Base-by-base conservation (phyloP, 2,888 invertebrate species). In the Diploptera punctata region DNA sequence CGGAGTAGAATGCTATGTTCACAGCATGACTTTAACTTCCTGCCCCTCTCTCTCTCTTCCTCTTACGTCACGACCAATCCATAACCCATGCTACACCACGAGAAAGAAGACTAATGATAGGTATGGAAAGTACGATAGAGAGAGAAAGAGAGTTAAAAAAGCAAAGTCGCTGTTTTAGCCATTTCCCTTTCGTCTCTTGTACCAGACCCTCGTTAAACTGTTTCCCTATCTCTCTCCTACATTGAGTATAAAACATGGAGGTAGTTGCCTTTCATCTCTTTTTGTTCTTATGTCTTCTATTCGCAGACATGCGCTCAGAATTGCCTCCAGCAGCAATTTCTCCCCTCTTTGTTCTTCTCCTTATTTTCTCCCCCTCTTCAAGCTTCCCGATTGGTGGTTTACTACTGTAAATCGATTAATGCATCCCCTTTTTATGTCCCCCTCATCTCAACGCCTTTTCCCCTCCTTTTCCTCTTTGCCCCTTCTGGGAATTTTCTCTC, bases 351-450 rank as follows among this genome's bases (percentile, higher is more conserved):
- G 67, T 29, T 67, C 38, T n/a, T 19, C 33, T 67, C n/a, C 52
- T 60, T 31, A 43, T 33, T 57, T 31, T 33, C 31, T 33, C 47
- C 38, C 65, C 44, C 67, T 26, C 44, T 43, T 10, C 57, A 13
- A 9, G 9, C 57, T 31, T 24, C 69, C 69, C 69, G 44, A 57
- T 69, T 57, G 68, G 68, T 65, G 65, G 65, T 65, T 65, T 65
- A 65, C 65, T 65, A 65, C 65, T 47, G 44, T 65, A 65, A 65
- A 65, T 65, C 65, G 65, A 65, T 65, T 65, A 65, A 47, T 65
- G 47, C 44, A 47, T n/a, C 44, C 65, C 65, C 38, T 10, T 61
- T 29, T 52, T 13, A 9, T n/a, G n/a, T n/a, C n/a, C n/a, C n/a
- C n/a, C n/a, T n/a, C n/a, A n/a, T n/a, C n/a, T n/a, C n/a, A n/a